phyloP scores from a whole-genome alignment of 2,888 invertebrate genomes.

The Nudaria mundana region DNA sequence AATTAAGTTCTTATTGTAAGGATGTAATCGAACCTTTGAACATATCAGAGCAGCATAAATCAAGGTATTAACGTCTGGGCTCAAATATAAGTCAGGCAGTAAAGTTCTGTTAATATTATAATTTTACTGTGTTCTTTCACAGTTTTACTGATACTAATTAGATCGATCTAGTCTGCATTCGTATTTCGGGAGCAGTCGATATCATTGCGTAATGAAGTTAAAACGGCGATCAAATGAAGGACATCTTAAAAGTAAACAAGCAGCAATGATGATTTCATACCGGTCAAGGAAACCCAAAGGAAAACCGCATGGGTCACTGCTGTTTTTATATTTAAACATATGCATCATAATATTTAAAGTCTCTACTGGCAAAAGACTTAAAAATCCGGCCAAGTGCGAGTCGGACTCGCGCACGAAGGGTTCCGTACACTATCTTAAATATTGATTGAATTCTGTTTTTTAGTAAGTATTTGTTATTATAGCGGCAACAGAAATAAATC shows the following conservation, averaged over 20 bases:
- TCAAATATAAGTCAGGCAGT: constrained; percentile 46
- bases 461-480: too few species aligned
- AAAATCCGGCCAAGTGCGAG: too few species aligned
- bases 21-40: constrained; percentile 45
- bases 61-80: constrained; percentile 58
- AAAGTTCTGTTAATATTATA: constrained; percentile 48
- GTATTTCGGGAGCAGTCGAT: constrained; percentile 37
- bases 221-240: constrained; percentile 58
- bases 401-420: too few species aligned
- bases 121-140: constrained; percentile 33
- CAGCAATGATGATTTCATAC: constrained; percentile 66
- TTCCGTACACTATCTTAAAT: too few species aligned
- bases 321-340: too few species aligned
- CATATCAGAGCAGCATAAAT: constrained; percentile 49
- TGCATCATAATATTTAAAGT: too few species aligned
- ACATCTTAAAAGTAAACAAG: constrained; percentile 61
- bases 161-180: constrained; percentile 41
- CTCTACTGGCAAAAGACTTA: too few species aligned
- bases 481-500: too few species aligned
- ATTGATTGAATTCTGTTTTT: too few species aligned
- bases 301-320: constrained; percentile 49
- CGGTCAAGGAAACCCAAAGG: constrained; percentile 68
- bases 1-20: constrained; percentile 22
- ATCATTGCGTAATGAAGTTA: constrained; percentile 57
- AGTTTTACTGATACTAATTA: constrained; percentile 42